Conservation (phyloP, 2,797 vertebrate species). For the Eulemur rubriventer region DNA sequence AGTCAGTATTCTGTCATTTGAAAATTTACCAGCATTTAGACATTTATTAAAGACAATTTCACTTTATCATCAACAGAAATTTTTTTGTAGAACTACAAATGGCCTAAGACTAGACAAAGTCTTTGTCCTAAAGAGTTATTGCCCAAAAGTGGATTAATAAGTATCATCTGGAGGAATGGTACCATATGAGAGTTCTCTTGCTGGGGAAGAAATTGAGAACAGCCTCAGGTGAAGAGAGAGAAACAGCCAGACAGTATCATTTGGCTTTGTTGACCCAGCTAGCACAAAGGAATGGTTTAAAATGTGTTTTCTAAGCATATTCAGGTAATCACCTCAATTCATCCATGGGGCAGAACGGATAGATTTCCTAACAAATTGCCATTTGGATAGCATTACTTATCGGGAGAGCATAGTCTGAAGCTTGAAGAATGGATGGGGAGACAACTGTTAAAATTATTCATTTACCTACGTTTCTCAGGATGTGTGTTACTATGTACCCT, state of each 20-base stretch:
- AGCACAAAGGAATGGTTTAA: neutral
- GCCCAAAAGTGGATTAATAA: neutral
- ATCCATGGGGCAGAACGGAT: neutral
- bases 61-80: slow-evolving; percentile 40
- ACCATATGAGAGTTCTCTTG: neutral
- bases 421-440: neutral
- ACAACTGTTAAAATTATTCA: neutral
- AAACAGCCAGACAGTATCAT: neutral
- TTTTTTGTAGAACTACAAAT: slow-evolving; percentile 22
- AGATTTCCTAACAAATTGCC: neutral
- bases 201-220: slow-evolving; percentile 22
- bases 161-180: neutral
- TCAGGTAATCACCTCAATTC: slow-evolving; percentile 15
- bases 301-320: slow-evolving; percentile 38
- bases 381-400: neutral
- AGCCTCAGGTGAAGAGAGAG: neutral
- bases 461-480: neutral
- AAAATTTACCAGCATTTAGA: neutral
- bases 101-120: neutral
- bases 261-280: neutral
- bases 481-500: neutral
- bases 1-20: neutral
- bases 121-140: slow-evolving; percentile 20
- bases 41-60: neutral
- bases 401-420: neutral